Evolutionary conservation across 2,888 invertebrate species (phyloP), one percentile per base, ranked within the genome.

Genomic region (Alloplasta piceator): DNA sequence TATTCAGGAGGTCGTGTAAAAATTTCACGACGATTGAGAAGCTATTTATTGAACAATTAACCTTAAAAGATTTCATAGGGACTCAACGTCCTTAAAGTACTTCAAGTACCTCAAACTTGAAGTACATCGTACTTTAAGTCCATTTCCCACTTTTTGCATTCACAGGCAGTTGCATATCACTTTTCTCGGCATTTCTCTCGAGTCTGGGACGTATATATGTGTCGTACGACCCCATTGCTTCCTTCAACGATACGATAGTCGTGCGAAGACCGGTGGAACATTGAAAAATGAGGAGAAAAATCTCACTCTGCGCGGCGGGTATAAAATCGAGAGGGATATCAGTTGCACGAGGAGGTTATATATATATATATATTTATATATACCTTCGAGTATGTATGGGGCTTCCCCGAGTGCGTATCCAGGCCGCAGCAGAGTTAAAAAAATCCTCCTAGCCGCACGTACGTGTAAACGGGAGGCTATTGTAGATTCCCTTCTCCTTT

Each of bases 281-380:
- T 66, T 61, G 75, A 72, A 75, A 74, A 76, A 81, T 16, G 16
- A 64, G 55, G 67, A 63, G 79, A 83, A 73, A 64, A 70, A 70
- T 76, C 75, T 81, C 70, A 77, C 76, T 78, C 77, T 58, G 70
- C 79, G 76, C 78, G 76, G 72, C 48, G 26, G 26, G 26, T 26
- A 60, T 43, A 52, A 73, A 67, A 67, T 52, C 67, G 60, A 67
- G 83, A 41, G 48, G 83, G 86, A 86, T 88, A 88, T 88, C 87
- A 84, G 88, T 88, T 88, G 87, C 88, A 86, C 83, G 79, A 84
- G 67, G 79, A 72, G 71, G 67, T 12, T 52, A 77, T 85, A 85
- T 71, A 74, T 68, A 58, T n/a, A n/a, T n/a, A n/a, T n/a, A n/a
- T n/a, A n/a, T n/a, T n/a, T n/a, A n/a, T n/a, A n/a, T n/a, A n/a